phyloP scores from a whole-genome alignment of 2,113 vertebrate genomes.

The Campylorhamphus procurvoides region DNA sequence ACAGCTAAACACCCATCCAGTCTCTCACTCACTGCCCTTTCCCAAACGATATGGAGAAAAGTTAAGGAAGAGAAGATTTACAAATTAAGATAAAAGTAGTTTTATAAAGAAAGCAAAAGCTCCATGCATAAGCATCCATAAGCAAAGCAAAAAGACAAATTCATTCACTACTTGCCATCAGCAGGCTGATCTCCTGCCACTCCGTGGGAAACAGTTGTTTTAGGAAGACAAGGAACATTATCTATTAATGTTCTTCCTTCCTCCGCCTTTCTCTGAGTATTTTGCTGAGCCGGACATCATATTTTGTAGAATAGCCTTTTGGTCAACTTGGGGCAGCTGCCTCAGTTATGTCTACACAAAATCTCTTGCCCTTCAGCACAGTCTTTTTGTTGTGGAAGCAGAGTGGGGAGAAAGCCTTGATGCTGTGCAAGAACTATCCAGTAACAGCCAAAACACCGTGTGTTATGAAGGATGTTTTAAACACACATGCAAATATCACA shows the following conservation, averaged over 20 bases:
- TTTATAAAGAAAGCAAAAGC: too few relatives aligned
- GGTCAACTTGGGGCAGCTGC: not conserved
- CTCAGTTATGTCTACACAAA: not conserved
- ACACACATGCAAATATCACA: not conserved
- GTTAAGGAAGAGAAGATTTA: too few relatives aligned
- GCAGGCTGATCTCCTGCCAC: too few relatives aligned
- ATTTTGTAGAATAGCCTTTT: not conserved
- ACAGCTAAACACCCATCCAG: too few relatives aligned
- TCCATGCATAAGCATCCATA: too few relatives aligned
- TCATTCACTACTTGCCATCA: too few relatives aligned
- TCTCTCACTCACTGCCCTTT: too few relatives aligned
- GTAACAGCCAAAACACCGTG: not conserved
- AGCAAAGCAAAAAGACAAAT: too few relatives aligned
- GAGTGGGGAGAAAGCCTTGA: not conserved
- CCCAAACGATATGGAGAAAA: too few relatives aligned
- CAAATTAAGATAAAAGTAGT: too few relatives aligned
- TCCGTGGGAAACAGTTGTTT: not conserved
- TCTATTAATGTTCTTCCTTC: not conserved
- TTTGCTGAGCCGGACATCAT: not conserved
- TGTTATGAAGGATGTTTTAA: not conserved
- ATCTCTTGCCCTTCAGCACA: not conserved
- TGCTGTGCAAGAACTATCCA: not conserved
- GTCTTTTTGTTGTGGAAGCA: not conserved
- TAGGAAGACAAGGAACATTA: not conserved
- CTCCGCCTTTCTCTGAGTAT: not conserved